A percentile compares a stretch with the other conserved stretches of the same genome.
Conservation (phyloP, 1,140 invertebrate species). For the Drosophila pruinosa region DNA sequence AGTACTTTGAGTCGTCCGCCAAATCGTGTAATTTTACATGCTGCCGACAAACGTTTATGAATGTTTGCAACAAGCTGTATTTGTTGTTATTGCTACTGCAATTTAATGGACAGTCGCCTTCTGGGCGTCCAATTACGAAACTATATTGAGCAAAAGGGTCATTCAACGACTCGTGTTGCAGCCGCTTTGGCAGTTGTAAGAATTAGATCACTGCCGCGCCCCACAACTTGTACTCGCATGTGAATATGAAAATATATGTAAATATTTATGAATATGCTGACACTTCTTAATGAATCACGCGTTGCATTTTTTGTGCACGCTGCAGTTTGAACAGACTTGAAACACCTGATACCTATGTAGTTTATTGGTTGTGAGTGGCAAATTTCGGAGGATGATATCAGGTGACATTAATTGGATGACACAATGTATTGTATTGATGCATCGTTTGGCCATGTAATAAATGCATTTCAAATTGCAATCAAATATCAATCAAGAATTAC, state of each 20-base stretch:
- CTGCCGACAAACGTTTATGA: constrained; percentile 19
- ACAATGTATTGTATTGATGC: background rate
- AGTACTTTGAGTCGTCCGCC: background rate
- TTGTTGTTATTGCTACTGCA: background rate
- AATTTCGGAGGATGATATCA: constrained; percentile 2
- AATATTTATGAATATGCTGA: constrained; percentile 16
- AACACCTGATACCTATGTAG: constrained; percentile 44
- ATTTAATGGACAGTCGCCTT: background rate
- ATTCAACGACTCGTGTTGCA: constrained; percentile 59
- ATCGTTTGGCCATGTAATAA: constrained; percentile 17
- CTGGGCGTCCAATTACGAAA: constrained; percentile 45
- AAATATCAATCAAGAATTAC: constrained; percentile 49
- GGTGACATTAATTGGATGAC: background rate
- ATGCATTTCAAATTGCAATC: constrained; percentile 11
- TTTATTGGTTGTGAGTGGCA: constrained; percentile 35
- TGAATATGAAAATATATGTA: background rate
- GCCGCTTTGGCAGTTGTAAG: constrained; percentile 4
- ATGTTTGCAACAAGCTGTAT: constrained; percentile 11
- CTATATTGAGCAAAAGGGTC: constrained; percentile 43
- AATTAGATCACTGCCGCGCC: constrained; percentile 16
- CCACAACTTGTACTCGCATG: background rate
- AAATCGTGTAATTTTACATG: constrained; percentile 51
- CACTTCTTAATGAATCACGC: constrained; percentile 53
- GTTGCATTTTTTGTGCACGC: constrained; percentile 38
- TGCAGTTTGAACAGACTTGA: constrained; percentile 37